Evolutionary conservation across 2,888 invertebrate species (phyloP).

Genomic region (Callyntrura sp.): DNA sequence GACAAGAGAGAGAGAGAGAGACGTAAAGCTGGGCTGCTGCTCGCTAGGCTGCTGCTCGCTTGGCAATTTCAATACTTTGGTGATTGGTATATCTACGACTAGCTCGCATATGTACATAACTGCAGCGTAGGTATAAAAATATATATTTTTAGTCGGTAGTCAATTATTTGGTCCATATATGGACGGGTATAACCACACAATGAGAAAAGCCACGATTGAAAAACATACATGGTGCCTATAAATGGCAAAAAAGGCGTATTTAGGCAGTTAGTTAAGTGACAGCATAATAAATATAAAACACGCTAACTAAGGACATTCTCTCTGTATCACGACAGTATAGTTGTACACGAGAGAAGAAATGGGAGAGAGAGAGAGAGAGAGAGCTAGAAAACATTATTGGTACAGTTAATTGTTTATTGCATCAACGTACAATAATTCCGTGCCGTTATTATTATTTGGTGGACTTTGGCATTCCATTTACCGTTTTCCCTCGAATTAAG

Average conservation of each 20-base stretch:
- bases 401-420: slow-evolving; percentile 58
- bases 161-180: slow-evolving; percentile 73
- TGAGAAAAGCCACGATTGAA: slow-evolving; percentile 53
- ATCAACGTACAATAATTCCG: slow-evolving; percentile 37
- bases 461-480: slow-evolving; percentile 39
- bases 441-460: slow-evolving; percentile 13
- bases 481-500: neutral
- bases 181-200: slow-evolving; percentile 58
- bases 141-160: slow-evolving; percentile 40
- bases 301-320: slow-evolving; percentile 13
- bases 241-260: slow-evolving; percentile 57
- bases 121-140: neutral
- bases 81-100: too few relatives aligned
- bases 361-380: neutral
- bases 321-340: neutral
- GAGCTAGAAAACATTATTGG: slow-evolving; percentile 31
- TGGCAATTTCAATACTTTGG: slow-evolving; percentile 41
- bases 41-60: neutral
- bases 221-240: slow-evolving; percentile 57
- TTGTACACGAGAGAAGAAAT: neutral
- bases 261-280: slow-evolving; percentile 66
- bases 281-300: slow-evolving; percentile 49
- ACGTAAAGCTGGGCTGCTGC: neutral
- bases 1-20: neutral
- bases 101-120: neutral